Percentiles rank a stretch among this genome's conserved stretches.
Evolutionary conservation across 2,797 vertebrate species (phyloP).

Genomic region (Neostethus bicornis): DNA sequence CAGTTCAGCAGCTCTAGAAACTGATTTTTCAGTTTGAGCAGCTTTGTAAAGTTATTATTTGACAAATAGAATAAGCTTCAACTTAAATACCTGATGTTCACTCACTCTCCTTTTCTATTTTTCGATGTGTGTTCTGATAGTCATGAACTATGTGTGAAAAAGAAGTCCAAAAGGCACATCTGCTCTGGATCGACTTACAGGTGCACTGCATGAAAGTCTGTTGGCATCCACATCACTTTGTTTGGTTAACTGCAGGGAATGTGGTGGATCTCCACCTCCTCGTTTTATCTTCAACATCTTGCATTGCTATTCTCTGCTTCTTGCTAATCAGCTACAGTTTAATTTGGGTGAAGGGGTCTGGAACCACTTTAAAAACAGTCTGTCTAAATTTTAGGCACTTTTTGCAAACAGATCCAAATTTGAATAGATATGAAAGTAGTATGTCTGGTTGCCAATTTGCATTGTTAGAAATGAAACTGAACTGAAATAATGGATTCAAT

Average conservation of each 20-base stretch:
- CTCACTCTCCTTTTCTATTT: too few relatives aligned
- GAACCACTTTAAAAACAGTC: not conserved
- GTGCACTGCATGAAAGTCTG: slow-evolving; percentile 58
- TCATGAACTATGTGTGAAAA: not conserved
- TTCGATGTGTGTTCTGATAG: not conserved
- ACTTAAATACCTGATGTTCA: too few relatives aligned
- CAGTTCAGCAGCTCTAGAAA: not conserved
- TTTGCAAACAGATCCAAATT: not conserved
- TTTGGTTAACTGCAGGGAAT: slow-evolving; percentile 54
- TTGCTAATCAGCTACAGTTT: not conserved
- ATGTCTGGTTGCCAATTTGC: too few relatives aligned
- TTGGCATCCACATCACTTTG: slow-evolving; percentile 49
- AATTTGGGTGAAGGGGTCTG: not conserved
- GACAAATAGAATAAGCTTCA: too few relatives aligned
- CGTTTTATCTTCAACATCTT: slow-evolving; percentile 36
- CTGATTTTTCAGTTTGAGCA: not conserved
- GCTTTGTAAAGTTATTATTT: too few relatives aligned
- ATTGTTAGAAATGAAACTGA: slow-evolving; percentile 4
- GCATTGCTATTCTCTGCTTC: not conserved
- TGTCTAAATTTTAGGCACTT: not conserved
- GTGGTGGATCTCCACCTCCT: slow-evolving; percentile 39
- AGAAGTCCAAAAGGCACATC: slow-evolving; percentile 54
- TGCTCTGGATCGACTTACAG: slow-evolving; percentile 70
- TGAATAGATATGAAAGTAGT: not conserved
- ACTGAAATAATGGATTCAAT: slow-evolving; percentile 17